Base-by-base conservation (phyloP, 1,140 invertebrate genomes). In the Plectrocnemia conspersa region DNA sequence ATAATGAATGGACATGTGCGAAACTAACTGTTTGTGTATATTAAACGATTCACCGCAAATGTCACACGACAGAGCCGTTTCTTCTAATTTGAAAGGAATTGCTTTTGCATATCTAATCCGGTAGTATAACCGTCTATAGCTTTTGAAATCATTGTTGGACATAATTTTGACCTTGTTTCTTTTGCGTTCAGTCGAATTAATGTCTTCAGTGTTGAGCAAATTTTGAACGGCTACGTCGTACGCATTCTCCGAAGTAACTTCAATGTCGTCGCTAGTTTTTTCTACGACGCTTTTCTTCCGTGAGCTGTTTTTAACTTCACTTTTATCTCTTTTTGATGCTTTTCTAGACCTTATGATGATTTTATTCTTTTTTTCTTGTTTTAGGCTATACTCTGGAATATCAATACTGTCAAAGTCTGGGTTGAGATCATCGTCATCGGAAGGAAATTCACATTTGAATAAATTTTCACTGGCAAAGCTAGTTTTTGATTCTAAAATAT, bases 101-200 rank as follows among this genome's bases (percentile, higher is more conserved):
- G 36, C 36, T 52, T 52, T 52, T n/a, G 36, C 50, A 18, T 52
- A 44, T 52, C 40, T 22, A 19, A 52, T 3, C 19, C 47, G 15
- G 40, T 50, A 50, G 16, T 50, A 50, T 50, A 50, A 36, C 7
- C 47, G 33, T 38, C 47, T 38, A 50, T 50, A 50, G 23, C 38
- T 38, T 38, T 50, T 38, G n/a, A 32, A 50, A 1, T 50, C 47
- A 6, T 9, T 29, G 23, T 50, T 23, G 15, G 47, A 38, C 47
- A 50, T 50, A 9, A 50, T 23, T 25, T 50, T 50, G 2, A 50
- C 6, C 13, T 24, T 38, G 16, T 50, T 50, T 38, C 47, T 1
- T 15, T 15, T 22, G 18, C 47, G 15, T 19, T 50, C 47, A 16
- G 29, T 25, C 7, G 21, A 33, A 15, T 23, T 23, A 2, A 2